Evolutionary conservation across 2,113 vertebrate genomes (phyloP).

Genomic region (Polyodon spathula): DNA sequence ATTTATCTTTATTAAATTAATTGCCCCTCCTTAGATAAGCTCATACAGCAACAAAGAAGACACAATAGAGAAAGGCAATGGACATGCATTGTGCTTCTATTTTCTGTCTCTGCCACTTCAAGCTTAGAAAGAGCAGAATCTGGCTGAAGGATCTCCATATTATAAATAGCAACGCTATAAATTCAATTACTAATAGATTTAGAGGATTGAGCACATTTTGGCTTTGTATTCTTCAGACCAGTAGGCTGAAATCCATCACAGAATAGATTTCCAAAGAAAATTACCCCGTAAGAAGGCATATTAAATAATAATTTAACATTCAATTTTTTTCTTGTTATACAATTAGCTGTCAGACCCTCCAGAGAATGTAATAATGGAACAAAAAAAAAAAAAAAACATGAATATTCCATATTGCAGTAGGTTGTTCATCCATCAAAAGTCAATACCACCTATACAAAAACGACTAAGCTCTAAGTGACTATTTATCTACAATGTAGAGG

Average conservation of each 20-base stretch:
- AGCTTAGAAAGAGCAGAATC: no score
- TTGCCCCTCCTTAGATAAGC: no score
- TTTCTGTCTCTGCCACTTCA: no score
- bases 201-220: no score
- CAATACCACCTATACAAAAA: constrained; percentile 27
- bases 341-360: constrained; percentile 39
- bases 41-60: no score
- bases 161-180: neutral
- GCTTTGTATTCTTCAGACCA: no score
- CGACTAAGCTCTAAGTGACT: constrained; percentile 21
- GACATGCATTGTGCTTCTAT: no score
- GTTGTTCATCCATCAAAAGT: constrained; percentile 43
- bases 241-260: constrained; percentile 12
- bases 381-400: constrained; percentile 48
- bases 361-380: constrained; percentile 25
- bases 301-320: constrained; percentile 25
- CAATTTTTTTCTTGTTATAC: constrained; percentile 29
- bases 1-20: no score
- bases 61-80: no score
- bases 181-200: constrained; percentile 10
- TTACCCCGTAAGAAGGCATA: constrained; percentile 31
- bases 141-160: no score
- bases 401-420: constrained; percentile 46
- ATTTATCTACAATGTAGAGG: constrained; percentile 18
- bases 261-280: constrained; percentile 10